phyloP scores from a whole-genome alignment of 2,888 invertebrate species.

The Dryadula phaetusa region DNA sequence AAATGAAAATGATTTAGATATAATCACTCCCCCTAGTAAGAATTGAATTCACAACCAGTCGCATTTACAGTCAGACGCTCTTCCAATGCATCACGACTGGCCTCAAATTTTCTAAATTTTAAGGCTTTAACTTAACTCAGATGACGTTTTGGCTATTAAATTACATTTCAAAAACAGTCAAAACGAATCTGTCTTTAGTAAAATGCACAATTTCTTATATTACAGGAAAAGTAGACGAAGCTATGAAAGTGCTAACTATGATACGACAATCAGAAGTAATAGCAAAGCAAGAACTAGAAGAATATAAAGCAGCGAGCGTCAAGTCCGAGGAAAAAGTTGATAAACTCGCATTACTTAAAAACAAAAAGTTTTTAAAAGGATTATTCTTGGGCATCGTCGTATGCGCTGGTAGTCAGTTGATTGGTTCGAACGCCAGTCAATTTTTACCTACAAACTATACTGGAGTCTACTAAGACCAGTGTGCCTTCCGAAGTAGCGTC shows the following conservation, averaged over 20 bases:
- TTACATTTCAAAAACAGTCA: no score
- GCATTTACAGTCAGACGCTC: no score
- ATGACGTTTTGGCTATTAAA: no score
- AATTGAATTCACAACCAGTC: no score
- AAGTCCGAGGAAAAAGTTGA: conserved; percentile 44
- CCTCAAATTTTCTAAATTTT: no score
- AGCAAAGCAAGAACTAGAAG: conserved; percentile 62
- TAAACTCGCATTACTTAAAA: conserved; percentile 48
- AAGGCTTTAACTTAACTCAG: no score
- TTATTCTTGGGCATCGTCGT: conserved; percentile 50
- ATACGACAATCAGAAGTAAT: conserved; percentile 60
- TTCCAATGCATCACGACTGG: no score
- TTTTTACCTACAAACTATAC: conserved; percentile 65
- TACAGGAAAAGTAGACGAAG: conserved; percentile 59
- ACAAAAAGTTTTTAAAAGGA: conserved; percentile 52
- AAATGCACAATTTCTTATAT: not conserved
- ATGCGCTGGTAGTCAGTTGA: conserved; percentile 51
- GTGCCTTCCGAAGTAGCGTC: conserved; percentile 61
- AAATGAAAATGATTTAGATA: no score
- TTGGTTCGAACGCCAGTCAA: conserved; percentile 62
- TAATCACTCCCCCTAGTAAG: no score
- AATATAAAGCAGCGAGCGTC: conserved; percentile 50
- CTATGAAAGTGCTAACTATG: conserved; percentile 57
- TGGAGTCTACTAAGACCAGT: conserved; percentile 62
- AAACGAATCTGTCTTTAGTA: no score